Evolutionary conservation across 2,113 vertebrate genomes (phyloP).

Genomic region (Rhynchopsitta pachyrhyncha): DNA sequence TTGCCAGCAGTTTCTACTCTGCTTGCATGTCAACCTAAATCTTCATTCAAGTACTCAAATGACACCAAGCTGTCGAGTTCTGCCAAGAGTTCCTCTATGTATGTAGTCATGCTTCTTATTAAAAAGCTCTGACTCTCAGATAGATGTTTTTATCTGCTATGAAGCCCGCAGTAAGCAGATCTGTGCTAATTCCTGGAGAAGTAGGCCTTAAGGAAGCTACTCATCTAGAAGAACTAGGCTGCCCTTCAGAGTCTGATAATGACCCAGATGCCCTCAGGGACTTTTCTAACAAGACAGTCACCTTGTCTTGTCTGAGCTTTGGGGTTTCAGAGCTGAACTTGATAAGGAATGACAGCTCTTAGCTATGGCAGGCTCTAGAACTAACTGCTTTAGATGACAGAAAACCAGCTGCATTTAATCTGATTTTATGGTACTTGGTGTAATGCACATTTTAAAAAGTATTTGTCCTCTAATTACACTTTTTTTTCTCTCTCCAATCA

Average conservation of each 20-base stretch:
- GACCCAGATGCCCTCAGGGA: neutral
- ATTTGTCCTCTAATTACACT: neutral
- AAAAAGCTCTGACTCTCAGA: neutral
- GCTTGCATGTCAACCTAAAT: neutral
- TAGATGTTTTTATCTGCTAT: neutral
- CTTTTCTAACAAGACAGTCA: constrained; percentile 41
- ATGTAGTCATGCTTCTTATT: constrained; percentile 16
- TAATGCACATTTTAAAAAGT: neutral
- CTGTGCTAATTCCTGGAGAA: neutral
- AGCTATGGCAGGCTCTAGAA: neutral
- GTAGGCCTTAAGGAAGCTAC: neutral
- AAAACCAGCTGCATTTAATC: neutral
- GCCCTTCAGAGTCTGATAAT: constrained; percentile 44
- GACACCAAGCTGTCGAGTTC: neutral
- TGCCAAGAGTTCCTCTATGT: neutral
- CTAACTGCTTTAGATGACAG: neutral
- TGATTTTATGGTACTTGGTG: neutral
- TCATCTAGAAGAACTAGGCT: neutral
- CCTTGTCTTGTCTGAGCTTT: constrained; percentile 36
- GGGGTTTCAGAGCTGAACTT: constrained; percentile 7
- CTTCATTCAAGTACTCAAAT: neutral
- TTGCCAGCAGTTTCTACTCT: constrained; percentile 1
- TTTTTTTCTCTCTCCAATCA: neutral
- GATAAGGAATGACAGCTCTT: constrained; percentile 43
- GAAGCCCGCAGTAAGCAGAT: neutral